Evolutionary conservation across 2,797 vertebrate genomes (phyloP), one percentile per base, ranked within the genome.

Genomic region (Peromyscus eremicus): DNA sequence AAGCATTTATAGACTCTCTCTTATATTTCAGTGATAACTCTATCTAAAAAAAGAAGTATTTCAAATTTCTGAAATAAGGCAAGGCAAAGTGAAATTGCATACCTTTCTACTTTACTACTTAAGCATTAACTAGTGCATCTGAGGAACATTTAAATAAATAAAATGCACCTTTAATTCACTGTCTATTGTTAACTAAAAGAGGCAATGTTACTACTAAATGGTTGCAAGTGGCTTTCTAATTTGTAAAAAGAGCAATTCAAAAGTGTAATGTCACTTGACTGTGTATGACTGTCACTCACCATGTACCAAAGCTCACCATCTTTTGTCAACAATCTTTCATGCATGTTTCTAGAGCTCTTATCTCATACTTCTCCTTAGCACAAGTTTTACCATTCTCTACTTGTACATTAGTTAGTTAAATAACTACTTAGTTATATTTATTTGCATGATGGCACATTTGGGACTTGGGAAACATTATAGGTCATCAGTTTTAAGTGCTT

Each of bases 111-210:
- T 89, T 75, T 84, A 27, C 70, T 43, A 34, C 1, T 57, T 37
- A 40, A 92, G 14, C 13, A 40, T 92, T 88, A 83, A 55, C 12
- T 34, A 90, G 7, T 4, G 32, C 11, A 77, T 70, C 52, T 84
- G 62, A 82, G 19, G 9, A 83, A 25, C 10, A 77, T 73, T 89
- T 88, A 84, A 79, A 57, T 84, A 60, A 49, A 46, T 70, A 88
- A 89, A 91, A 88, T 70, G 7, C 27, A 62, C 25, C 14, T 75
- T 75, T 93, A 73, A 62, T 17, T 94, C 27, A 64, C 17, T 86
- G 71, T 37, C 85, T 57, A 37, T n/a, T 85, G 85, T 66, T 88
- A 82, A 93, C 92, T 85, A 86, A 85, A 86, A 66, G 10, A 89
- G 3, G 43, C 4, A 96, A 83, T 52, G 4, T 64, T 85, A 89